Percentiles rank a stretch among this genome's conserved stretches.
Evolutionary conservation across 2,888 invertebrate species (phyloP).

Genomic region (Eupithecia insigniata): DNA sequence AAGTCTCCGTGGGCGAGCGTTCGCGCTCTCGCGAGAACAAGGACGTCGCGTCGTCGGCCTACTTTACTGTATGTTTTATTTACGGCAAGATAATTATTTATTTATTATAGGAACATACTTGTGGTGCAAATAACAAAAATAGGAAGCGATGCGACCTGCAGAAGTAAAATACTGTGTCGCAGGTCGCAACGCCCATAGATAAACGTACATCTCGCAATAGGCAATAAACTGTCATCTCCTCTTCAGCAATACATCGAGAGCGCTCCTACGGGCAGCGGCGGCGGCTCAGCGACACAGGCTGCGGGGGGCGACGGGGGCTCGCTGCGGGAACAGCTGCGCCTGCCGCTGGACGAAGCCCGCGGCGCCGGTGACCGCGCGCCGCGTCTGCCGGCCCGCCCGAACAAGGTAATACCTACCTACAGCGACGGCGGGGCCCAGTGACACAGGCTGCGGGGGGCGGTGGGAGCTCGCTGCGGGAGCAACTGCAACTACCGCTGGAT

Average conservation of each 20-base stretch:
- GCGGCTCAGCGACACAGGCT: not conserved
- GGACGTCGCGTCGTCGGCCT: too few relatives aligned
- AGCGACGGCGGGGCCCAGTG: not conserved
- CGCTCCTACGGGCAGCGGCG: not conserved
- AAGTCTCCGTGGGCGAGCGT: too few relatives aligned
- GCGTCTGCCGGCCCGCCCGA: slow-evolving; percentile 65
- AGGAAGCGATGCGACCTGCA: too few relatives aligned
- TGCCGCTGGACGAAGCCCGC: slow-evolving; percentile 61
- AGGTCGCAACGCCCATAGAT: too few relatives aligned
- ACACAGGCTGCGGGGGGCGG: not conserved
- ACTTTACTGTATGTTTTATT: too few relatives aligned
- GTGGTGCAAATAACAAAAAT: too few relatives aligned
- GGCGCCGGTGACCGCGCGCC: slow-evolving; percentile 52
- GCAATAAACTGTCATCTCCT: too few relatives aligned
- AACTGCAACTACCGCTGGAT: slow-evolving; percentile 61
- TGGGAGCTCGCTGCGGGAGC: slow-evolving; percentile 50
- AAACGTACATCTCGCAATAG: not conserved
- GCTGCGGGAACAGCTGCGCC: slow-evolving; percentile 59
- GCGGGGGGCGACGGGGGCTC: slow-evolving; percentile 6
- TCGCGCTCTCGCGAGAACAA: too few relatives aligned
- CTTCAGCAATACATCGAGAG: slow-evolving; percentile 55
- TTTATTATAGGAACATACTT: too few relatives aligned
- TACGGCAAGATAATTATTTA: too few relatives aligned
- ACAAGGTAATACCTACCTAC: slow-evolving; percentile 50
- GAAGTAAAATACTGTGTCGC: too few relatives aligned